These are phyloP conservation scores for Alentia gelatinosa DNA, from an alignment of 2,888 invertebrate species.

Conservation along the genomic window DNA sequence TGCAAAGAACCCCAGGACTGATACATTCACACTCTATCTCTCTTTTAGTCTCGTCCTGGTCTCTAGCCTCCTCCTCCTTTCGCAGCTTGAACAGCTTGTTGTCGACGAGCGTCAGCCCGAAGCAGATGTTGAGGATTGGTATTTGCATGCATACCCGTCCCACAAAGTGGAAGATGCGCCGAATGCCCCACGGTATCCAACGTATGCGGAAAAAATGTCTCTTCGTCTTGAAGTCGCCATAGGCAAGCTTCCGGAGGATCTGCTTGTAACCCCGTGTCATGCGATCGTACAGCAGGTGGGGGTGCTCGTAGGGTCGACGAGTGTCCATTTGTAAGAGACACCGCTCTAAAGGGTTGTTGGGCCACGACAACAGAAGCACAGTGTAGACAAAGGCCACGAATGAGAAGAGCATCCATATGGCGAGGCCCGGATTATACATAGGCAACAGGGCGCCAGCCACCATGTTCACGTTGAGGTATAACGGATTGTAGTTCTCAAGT, in stretches of 20 bases:
- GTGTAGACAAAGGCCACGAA: conserved; percentile 65
- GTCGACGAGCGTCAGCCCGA: conserved; percentile 58
- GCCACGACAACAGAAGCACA: conserved; percentile 63
- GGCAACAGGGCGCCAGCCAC: conserved; percentile 62
- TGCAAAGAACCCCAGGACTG: conserved; percentile 48
- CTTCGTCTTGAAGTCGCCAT: conserved; percentile 62
- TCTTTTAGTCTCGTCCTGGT: conserved; percentile 57
- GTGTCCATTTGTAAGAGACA: conserved; percentile 62
- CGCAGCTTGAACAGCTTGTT: conserved; percentile 55
- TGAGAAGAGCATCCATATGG: conserved; percentile 65
- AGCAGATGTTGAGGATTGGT: conserved; percentile 65
- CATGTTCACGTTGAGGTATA: conserved; percentile 61
- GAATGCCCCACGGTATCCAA: conserved; percentile 64
- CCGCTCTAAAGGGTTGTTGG: conserved; percentile 65
- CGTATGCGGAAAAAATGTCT: conserved; percentile 64
- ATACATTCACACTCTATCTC: conserved; percentile 26
- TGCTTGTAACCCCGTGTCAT: conserved; percentile 63
- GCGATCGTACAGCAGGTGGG: conserved; percentile 60
- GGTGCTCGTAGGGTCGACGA: conserved; percentile 60
- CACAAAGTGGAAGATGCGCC: conserved; percentile 56
- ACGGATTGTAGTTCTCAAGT: conserved; percentile 33
- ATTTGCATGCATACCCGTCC: conserved; percentile 60
- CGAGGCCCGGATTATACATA: conserved; percentile 48
- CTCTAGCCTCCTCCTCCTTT: conserved; percentile 36
- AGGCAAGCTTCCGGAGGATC: conserved; percentile 63